These are phyloP conservation scores for Hipposideros armiger DNA, from an alignment of 2,113 vertebrate genomes.

Conservation along the genomic window DNA sequence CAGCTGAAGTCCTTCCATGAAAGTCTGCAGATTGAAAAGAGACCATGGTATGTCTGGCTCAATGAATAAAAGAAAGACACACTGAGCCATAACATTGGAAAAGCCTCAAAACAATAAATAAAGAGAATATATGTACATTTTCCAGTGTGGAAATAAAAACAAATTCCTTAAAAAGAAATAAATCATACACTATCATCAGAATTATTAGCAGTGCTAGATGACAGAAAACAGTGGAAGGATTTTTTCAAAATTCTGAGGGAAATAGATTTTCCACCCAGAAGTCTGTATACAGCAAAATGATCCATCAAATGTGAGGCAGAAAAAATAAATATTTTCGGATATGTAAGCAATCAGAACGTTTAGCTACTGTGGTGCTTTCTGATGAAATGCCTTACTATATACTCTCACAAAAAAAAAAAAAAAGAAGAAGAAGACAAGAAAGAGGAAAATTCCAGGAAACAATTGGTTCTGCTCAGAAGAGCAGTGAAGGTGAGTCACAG, in stretches of 20 bases:
- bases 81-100: not conserved
- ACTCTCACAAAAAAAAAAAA: not conserved
- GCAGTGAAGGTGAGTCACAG: fast-evolving
- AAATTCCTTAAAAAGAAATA: not conserved
- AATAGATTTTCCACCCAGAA: not conserved
- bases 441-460: not conserved
- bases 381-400: not conserved
- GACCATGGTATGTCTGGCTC: not conserved
- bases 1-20: not conserved
- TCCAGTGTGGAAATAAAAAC: not conserved
- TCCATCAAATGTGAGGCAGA: not conserved
- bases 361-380: not conserved
- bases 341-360: not conserved
- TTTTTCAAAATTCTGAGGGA: constrained; percentile 19
- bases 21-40: not conserved
- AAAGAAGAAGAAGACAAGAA: not conserved
- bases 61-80: not conserved
- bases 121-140: not conserved
- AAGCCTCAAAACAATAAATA: not conserved
- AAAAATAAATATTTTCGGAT: not conserved
- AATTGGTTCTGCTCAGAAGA: not conserved
- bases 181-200: not conserved
- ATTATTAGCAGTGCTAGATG: not conserved
- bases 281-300: not conserved
- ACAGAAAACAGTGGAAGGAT: not conserved